Conservation (phyloP, 37 sponge, comb jelly and placozoan genomes). For the Spongilla lacustris region DNA sequence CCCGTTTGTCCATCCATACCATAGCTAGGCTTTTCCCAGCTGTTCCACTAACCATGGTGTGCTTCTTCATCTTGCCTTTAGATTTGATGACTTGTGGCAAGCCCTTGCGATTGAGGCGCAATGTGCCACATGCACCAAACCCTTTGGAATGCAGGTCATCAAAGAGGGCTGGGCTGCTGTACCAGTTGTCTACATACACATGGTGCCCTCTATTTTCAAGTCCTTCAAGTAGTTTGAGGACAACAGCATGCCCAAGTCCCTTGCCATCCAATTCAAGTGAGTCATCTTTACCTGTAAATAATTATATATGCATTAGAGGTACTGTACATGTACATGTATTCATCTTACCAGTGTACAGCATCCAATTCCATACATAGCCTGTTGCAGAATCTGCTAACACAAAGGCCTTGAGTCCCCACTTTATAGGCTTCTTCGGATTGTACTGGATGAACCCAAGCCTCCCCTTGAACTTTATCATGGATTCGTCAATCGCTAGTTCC, state of each 20-base stretch:
- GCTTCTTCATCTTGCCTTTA: constrained; percentile 7
- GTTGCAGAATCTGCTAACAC: constrained; percentile 18
- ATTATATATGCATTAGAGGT: background rate
- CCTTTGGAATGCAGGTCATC: background rate
- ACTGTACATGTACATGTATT: constrained; percentile 22
- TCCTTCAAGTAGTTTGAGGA: constrained; percentile 23
- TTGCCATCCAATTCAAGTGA: constrained; percentile 7
- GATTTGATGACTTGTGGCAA: constrained; percentile 10
- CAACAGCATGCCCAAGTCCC: constrained; percentile 37
- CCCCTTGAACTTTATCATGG: background rate
- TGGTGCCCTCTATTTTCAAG: constrained; percentile 23
- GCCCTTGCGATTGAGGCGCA: constrained; percentile 17
- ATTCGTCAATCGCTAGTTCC: background rate
- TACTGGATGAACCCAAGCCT: background rate
- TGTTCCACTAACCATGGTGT: background rate
- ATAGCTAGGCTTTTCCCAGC: background rate
- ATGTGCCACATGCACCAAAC: constrained; percentile 31
- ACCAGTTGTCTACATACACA: constrained; percentile 25
- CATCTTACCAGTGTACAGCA: constrained; percentile 5
- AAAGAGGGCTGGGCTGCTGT: constrained; percentile 31
- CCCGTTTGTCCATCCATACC: constrained; percentile 10
- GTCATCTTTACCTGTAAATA: background rate
- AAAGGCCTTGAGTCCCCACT: constrained; percentile 12
- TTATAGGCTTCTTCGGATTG: background rate
- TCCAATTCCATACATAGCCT: constrained; percentile 14